These are phyloP conservation scores for Cyclophora albipunctata DNA, from an alignment of 2,888 invertebrate species.

Conservation along the genomic window DNA sequence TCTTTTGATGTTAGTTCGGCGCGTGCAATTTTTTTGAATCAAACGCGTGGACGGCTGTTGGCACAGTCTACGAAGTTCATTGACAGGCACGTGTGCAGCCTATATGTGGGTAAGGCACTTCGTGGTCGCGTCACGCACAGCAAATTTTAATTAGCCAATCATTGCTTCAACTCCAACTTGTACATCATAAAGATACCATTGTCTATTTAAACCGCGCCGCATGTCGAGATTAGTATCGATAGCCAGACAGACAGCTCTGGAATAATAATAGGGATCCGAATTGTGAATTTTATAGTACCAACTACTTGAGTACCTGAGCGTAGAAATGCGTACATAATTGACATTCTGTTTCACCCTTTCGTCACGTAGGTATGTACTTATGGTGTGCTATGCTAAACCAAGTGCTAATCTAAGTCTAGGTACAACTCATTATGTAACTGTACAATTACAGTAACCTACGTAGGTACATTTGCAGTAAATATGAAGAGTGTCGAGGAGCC, in stretches of 20 bases:
- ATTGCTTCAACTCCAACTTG: slow-evolving; percentile 54
- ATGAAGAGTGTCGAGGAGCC: no score
- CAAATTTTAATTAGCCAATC: slow-evolving; percentile 71
- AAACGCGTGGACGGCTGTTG: slow-evolving; percentile 43
- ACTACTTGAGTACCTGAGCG: no score
- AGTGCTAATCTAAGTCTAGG: no score
- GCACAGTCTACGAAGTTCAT: slow-evolving; percentile 65
- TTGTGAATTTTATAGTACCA: slow-evolving; percentile 7
- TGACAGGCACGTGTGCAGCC: slow-evolving; percentile 73
- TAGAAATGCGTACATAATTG: no score
- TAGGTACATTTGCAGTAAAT: no score
- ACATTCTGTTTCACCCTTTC: no score
- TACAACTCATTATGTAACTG: no score
- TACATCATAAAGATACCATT: slow-evolving; percentile 36
- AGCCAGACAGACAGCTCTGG: slow-evolving; percentile 38
- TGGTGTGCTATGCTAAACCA: no score
- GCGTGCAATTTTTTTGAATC: slow-evolving; percentile 31
- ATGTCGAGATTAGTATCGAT: slow-evolving; percentile 53
- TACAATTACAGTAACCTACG: no score
- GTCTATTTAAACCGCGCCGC: slow-evolving; percentile 39
- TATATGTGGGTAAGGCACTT: slow-evolving; percentile 61
- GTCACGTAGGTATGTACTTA: no score
- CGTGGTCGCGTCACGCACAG: slow-evolving; percentile 65
- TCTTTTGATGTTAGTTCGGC: slow-evolving; percentile 5
- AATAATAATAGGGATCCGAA: slow-evolving; percentile 52